A percentile compares a stretch with the other conserved stretches of the same genome.
Conservation (phyloP, 2,797 vertebrate genomes). For the Falco berigora region DNA sequence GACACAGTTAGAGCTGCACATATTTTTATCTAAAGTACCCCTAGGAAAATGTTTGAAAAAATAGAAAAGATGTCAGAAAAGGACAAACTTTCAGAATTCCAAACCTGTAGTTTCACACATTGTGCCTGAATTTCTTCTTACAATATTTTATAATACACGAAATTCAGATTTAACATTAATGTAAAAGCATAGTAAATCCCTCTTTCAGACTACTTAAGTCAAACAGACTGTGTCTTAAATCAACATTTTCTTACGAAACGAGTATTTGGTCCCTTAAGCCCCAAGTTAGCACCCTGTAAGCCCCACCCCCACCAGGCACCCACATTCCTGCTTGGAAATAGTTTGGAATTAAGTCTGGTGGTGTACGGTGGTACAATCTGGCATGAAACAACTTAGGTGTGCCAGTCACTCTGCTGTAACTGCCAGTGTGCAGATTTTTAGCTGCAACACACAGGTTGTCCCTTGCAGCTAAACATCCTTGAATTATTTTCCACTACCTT, state of each 20-base stretch:
- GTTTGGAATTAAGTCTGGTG: not conserved
- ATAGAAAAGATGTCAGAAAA: not conserved
- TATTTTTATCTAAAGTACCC: not conserved
- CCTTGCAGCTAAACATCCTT: not conserved
- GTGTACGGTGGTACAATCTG: not conserved
- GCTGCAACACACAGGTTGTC: not conserved
- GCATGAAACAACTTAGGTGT: not conserved
- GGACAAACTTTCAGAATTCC: not conserved
- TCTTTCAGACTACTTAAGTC: not conserved
- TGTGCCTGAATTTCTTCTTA: not conserved
- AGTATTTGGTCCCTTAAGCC: not conserved
- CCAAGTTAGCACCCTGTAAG: not conserved
- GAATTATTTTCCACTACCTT: not conserved
- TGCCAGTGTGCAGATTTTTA: not conserved
- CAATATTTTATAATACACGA: not conserved
- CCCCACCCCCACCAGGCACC: not conserved
- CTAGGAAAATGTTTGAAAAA: not conserved
- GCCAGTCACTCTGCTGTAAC: not conserved
- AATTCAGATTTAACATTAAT: not conserved
- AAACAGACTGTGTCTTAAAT: not conserved
- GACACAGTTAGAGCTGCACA: not conserved
- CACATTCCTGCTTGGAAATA: not conserved
- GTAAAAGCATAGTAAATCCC: not conserved
- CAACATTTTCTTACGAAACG: not conserved
- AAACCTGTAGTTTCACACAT: not conserved